phyloP scores from a whole-genome alignment of 2,888 invertebrate species.

The Listrodromus nycthemerus region DNA sequence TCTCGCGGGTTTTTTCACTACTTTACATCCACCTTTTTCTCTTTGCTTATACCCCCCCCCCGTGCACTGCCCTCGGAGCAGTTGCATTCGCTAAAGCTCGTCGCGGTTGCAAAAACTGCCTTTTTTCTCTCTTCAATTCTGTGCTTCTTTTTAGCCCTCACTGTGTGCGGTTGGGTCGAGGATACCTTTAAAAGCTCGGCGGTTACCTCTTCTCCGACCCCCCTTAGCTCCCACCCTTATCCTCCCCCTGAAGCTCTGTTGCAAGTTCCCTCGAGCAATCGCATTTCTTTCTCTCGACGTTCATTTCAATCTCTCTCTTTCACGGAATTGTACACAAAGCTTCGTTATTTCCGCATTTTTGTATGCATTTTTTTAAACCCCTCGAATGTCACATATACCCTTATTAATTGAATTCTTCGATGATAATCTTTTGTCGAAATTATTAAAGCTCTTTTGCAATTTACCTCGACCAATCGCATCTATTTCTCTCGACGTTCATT shows the following conservation, averaged over 20 bases:
- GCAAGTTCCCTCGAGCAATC: background rate
- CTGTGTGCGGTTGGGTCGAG: conserved; percentile 15
- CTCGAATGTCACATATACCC: background rate
- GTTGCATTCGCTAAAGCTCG: conserved; percentile 58
- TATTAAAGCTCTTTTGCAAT: background rate
- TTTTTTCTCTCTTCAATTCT: conserved; percentile 5
- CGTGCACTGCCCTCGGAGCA: conserved; percentile 2
- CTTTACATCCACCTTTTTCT: conserved; percentile 25
- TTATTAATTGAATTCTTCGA: conserved; percentile 3
- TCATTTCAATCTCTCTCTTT: conserved; percentile 35
- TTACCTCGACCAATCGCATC: background rate
- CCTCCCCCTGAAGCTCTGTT: background rate
- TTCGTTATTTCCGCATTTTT: conserved; percentile 26
- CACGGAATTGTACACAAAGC: conserved; percentile 47
- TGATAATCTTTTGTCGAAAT: background rate
- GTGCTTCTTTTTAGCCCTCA: conserved; percentile 7
- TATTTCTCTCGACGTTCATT: conserved; percentile 19
- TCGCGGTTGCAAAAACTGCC: conserved; percentile 31
- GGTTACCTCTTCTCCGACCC: background rate
- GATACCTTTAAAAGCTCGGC: conserved; percentile 19
- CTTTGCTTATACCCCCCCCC: conserved; percentile 10
- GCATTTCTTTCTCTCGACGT: conserved; percentile 22
- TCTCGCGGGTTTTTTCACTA: conserved; percentile 37
- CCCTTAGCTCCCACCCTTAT: too few species aligned
- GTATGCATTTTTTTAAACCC: conserved; percentile 18